Evolutionary conservation across 92 coral and sea anemone genomes (phyloP).

Genomic region (Umimayanthus chanpuru): DNA sequence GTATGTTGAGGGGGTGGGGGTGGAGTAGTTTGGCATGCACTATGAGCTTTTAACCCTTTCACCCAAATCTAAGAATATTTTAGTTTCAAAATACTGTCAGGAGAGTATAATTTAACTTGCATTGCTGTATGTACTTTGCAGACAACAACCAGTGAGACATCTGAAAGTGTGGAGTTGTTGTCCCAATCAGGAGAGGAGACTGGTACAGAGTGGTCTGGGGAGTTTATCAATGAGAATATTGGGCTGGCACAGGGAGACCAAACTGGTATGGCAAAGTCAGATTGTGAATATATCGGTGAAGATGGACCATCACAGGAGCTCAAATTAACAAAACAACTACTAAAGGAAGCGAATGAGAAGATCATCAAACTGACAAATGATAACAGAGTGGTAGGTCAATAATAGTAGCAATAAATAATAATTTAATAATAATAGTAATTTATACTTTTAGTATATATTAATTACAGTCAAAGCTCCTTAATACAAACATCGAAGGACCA

Average conservation of each 20-base stretch:
- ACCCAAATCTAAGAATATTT: no score
- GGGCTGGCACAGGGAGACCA: neutral
- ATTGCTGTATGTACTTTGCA: neutral
- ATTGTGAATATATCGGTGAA: neutral
- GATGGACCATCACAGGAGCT: neutral
- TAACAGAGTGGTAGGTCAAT: constrained; percentile 5
- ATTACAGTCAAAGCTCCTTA: no score
- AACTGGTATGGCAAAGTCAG: neutral
- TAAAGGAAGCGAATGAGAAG: constrained; percentile 8
- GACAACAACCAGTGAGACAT: constrained; percentile 10
- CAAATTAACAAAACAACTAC: neutral
- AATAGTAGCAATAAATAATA: neutral
- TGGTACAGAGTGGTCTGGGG: neutral
- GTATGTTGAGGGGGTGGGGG: no score
- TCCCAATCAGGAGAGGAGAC: constrained; percentile 4
- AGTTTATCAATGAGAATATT: neutral
- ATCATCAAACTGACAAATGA: constrained; percentile 7
- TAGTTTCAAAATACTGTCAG: neutral
- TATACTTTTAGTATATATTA: no score
- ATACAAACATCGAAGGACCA: no score
- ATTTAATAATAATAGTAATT: no score
- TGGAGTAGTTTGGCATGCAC: no score
- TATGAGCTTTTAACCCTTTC: no score
- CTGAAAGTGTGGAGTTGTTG: constrained; percentile 12
- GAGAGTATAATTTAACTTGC: neutral